A percentile compares a stretch with the other conserved stretches of the same genome.
These are phyloP conservation scores for Hydrozoanthus gracilis DNA, from an alignment of 92 coral and sea anemone genomes.

Conservation along the genomic window DNA sequence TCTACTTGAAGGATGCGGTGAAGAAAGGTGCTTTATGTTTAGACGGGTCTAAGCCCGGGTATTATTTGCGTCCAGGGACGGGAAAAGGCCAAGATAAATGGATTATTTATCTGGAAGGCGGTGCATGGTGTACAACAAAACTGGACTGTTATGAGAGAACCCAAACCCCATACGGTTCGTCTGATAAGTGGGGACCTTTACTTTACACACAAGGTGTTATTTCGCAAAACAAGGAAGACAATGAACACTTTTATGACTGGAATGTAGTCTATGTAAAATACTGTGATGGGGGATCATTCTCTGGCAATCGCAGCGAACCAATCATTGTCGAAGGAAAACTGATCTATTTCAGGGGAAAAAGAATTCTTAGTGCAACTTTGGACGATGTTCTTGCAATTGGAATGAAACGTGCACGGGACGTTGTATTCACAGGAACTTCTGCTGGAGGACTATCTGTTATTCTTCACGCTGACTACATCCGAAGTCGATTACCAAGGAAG, in stretches of 20 bases:
- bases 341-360: slow-evolving; percentile 57
- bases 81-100: slow-evolving; percentile 41
- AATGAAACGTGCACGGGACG: slow-evolving; percentile 62
- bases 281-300: slow-evolving; percentile 65
- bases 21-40: slow-evolving; percentile 86
- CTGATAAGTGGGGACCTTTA: slow-evolving; percentile 18
- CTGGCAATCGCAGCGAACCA: slow-evolving; percentile 58
- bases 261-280: slow-evolving; percentile 50
- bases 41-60: slow-evolving; percentile 92
- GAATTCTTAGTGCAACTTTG: slow-evolving; percentile 42
- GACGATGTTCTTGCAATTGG: slow-evolving; percentile 49
- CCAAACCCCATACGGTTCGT: slow-evolving; percentile 41
- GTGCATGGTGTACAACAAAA: slow-evolving; percentile 60
- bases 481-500: slow-evolving; percentile 57
- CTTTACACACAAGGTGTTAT: slow-evolving; percentile 32
- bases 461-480: slow-evolving; percentile 86
- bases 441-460: slow-evolving; percentile 95
- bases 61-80: slow-evolving; percentile 69
- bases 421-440: slow-evolving; percentile 91
- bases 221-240: slow-evolving; percentile 30
- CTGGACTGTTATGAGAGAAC: slow-evolving; percentile 51
- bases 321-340: slow-evolving; percentile 42
- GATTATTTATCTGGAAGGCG: slow-evolving; percentile 53
- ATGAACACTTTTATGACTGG: slow-evolving; percentile 54
- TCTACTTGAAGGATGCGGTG: slow-evolving; percentile 63